phyloP scores from a whole-genome alignment of 2,797 vertebrate species.

The Gorsachius magnificus region DNA sequence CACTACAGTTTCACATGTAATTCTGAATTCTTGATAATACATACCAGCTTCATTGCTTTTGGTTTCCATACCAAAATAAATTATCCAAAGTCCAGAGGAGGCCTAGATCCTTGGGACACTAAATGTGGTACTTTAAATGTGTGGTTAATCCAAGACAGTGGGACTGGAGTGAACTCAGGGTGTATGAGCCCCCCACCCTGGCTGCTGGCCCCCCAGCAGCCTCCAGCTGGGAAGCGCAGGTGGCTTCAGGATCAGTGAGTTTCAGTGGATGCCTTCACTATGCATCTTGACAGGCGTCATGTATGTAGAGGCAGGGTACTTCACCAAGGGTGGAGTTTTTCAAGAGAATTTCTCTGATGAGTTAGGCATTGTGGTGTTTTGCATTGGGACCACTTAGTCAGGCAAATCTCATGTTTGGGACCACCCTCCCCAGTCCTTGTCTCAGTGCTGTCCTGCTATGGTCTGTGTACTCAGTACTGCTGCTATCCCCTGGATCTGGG shows the following conservation, averaged over 20 bases:
- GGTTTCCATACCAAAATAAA: not conserved
- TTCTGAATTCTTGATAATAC: not conserved
- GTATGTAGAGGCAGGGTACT: not conserved
- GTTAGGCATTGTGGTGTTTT: not conserved
- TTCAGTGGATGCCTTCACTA: not conserved
- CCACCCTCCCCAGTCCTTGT: not conserved
- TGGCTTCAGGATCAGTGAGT: not conserved
- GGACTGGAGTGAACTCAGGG: not conserved
- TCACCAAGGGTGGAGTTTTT: not conserved
- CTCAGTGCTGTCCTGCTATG: not conserved
- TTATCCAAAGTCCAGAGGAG: not conserved
- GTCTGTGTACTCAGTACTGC: not conserved
- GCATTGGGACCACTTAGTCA: not conserved
- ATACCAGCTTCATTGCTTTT: not conserved
- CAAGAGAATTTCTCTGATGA: not conserved
- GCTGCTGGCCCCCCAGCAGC: not conserved
- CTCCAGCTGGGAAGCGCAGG: not conserved
- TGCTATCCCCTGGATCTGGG: not conserved
- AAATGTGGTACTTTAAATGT: not conserved
- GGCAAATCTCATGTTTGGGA: not conserved
- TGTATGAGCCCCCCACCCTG: accelerated
- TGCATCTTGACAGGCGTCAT: not conserved
- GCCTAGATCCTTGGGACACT: not conserved
- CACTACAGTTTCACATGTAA: not conserved
- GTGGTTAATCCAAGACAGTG: not conserved